Percentiles rank a stretch among this genome's conserved stretches.
phyloP scores from a whole-genome alignment of 2,888 invertebrate species.

The Leptogaster cylindrica region DNA sequence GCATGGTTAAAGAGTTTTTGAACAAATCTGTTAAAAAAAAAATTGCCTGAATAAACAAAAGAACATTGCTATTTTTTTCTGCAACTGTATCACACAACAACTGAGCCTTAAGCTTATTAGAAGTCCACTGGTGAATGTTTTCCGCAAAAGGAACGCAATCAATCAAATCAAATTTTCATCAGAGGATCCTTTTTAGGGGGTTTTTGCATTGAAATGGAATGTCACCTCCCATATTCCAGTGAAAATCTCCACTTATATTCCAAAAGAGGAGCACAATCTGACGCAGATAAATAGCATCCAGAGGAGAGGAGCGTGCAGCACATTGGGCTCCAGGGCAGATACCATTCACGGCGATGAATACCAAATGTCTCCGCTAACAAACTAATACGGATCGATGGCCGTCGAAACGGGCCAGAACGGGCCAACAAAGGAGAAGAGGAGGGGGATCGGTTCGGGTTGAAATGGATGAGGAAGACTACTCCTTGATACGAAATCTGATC shows the following conservation, averaged over 20 bases:
- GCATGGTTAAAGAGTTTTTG: background rate
- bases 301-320: background rate
- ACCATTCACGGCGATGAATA: constrained; percentile 24
- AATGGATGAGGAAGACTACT: constrained; percentile 2
- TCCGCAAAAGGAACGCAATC: constrained; percentile 35
- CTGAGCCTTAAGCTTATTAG: constrained; percentile 25
- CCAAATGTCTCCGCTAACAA: constrained; percentile 1
- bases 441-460: no score
- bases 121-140: background rate
- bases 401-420: background rate
- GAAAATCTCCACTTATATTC: constrained; percentile 19
- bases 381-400: background rate
- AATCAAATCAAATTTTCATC: constrained; percentile 38
- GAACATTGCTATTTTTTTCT: no score
- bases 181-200: background rate
- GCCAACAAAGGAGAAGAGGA: no score
- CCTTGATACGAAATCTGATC: constrained; percentile 32
- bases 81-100: no score
- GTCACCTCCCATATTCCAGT: constrained; percentile 33
- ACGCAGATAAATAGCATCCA: background rate
- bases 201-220: constrained; percentile 24
- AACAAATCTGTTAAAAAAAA: background rate
- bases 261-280: constrained; percentile 19
- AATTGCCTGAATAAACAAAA: background rate
- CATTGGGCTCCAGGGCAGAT: background rate